Evolutionary conservation across 2,113 vertebrate species (phyloP), one percentile per base, ranked within the genome.

Genomic region (Boulengeromyrus knoepffleri): DNA sequence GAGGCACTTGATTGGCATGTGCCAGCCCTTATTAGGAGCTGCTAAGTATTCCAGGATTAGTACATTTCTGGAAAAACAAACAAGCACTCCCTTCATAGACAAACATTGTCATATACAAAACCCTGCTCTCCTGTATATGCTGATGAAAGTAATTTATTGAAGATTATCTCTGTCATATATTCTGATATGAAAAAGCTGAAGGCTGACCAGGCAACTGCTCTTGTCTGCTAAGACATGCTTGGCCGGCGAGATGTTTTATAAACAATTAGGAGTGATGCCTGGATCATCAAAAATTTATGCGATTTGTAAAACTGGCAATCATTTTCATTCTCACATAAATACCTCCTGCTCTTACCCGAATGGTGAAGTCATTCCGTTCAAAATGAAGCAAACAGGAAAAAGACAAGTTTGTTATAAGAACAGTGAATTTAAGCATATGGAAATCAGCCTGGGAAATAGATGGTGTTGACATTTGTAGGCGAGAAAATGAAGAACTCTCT

Each of bases 281-380:
- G 58, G 53, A 70, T 39, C 62, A 31, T 39, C 24, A 88, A n/a
- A 74, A 89, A 21, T n/a, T 90, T 42, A 58, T 62, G 8, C 6
- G 24, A 62, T 24, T 62, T 62, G 7, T 46, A 88, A 91, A 91
- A 89, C 85, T 74, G 62, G 89, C 85, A 77, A 89, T 89, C 83
- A 90, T 15, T 74, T 58, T 77, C 49, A 84, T 90, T 90, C 45
- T 56, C 45, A 89, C 21, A 83, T 58, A 97, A 97, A 97, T 99
- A 99, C 99, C 99, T 99, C 99, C 99, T 99, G 98, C 97, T 98
- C 98, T 99, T 99, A 99, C 99, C 99, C 95, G 97, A 97, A 96
- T 94, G 95, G 96, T 96, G 97, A 95, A 95, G 96, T 97, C 96
- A 97, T 96, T 98, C 99, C 97, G 96, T 97, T 94, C 96, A 94